A percentile compares a stretch with the other conserved stretches of the same genome.
Evolutionary conservation across 2,113 vertebrate species (phyloP).

Genomic region (Pionites leucogaster): DNA sequence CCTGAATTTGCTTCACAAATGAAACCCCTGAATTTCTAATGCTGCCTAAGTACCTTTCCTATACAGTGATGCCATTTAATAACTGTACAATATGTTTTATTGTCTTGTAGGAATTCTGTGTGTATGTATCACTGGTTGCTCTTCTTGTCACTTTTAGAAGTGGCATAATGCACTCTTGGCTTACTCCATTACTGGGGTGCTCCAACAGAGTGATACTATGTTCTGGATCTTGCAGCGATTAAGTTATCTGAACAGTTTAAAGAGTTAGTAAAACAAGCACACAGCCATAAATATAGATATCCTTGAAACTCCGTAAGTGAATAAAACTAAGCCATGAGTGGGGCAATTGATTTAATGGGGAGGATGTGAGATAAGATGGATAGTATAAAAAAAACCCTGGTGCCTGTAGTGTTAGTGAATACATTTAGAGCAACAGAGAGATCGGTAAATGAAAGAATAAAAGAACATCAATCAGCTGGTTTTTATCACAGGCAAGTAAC

Average conservation of each 20-base stretch:
- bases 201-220: neutral
- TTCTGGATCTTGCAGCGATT: neutral
- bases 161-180: neutral
- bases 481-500: constrained; percentile 26
- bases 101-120: neutral
- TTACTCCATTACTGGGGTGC: neutral
- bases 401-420: neutral
- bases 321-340: neutral
- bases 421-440: neutral
- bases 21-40: neutral
- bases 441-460: neutral
- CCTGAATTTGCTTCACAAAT: neutral
- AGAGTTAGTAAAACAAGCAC: neutral
- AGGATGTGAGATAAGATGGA: neutral
- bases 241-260: neutral
- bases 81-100: neutral
- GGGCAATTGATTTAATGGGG: neutral
- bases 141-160: neutral
- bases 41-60: neutral
- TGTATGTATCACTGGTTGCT: neutral
- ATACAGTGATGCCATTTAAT: neutral
- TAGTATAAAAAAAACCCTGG: neutral
- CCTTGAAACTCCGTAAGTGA: neutral
- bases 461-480: neutral
- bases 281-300: neutral